These are phyloP conservation scores for Rhynchopsitta pachyrhyncha DNA, from an alignment of 2,113 vertebrate genomes.

Conservation along the genomic window DNA sequence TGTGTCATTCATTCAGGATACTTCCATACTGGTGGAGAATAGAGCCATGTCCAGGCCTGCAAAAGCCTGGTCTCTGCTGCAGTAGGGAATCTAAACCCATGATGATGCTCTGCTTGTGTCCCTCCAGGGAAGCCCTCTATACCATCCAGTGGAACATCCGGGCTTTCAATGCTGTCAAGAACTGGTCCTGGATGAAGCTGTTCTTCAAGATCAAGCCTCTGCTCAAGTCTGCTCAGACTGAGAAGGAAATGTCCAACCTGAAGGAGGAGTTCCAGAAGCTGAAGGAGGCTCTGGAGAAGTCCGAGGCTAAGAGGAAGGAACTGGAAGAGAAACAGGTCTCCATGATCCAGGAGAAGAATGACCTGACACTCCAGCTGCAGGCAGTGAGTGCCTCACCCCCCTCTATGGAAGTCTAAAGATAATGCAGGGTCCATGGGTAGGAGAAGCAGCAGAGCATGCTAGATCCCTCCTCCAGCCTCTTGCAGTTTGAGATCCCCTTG, in stretches of 20 bases:
- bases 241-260: slow-evolving; percentile 86
- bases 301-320: slow-evolving; percentile 88
- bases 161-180: slow-evolving; percentile 90
- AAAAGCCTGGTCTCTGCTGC: background rate
- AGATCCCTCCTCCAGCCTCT: background rate
- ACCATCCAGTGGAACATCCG: slow-evolving; percentile 96
- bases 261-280: slow-evolving; percentile 88
- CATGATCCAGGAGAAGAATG: slow-evolving; percentile 92
- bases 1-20: background rate
- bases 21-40: background rate
- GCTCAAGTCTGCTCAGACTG: slow-evolving; percentile 87
- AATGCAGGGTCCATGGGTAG: background rate
- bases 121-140: slow-evolving; percentile 80
- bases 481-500: background rate
- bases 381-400: slow-evolving; percentile 77
- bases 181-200: slow-evolving; percentile 97
- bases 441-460: background rate
- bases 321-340: slow-evolving; percentile 91
- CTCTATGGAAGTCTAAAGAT: background rate
- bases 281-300: slow-evolving; percentile 87
- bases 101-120: background rate
- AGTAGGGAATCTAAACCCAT: background rate
- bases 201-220: slow-evolving; percentile 97
- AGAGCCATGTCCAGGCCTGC: background rate
- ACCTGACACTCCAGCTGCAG: slow-evolving; percentile 89